Base-by-base conservation (phyloP, 2,888 invertebrate genomes). In the Hoplodrina ambigua region DNA sequence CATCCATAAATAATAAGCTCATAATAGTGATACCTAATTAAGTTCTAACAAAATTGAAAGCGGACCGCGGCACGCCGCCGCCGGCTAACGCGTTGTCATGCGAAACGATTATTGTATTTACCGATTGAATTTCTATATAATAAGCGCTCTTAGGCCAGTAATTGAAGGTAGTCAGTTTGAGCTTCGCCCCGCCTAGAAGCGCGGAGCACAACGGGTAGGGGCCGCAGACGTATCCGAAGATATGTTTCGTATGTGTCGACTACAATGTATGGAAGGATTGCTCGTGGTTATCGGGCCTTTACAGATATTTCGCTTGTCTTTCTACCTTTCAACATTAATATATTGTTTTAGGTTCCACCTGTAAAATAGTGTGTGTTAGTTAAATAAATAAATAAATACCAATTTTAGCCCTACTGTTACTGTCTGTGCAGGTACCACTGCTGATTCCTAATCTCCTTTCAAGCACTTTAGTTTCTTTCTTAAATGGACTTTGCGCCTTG, bases 101-200 rank as follows among this genome's bases (percentile, higher is more conserved):
- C 89, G 82, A 91, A 91, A 87, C 89, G 89, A 92, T 94, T 89
- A 92, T 91, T 90, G 88, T 93, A 92, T 91, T 94, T 92, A 94
- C 88, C 86, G 87, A 92, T 88, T 85, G 87, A 90, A 93, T 94
- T 93, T 93, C 92, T 91, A 91, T 87, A 90, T 94, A 94, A 94
- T 94, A 88, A 92, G 85, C 88, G 90, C 91, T 93, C 92, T 93
- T 90, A 85, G 86, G 81, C 69, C 80, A 78, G 75, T 94, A 94
- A 94, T 94, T 93, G 92, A 89, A 90, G 92, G 93, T 90, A 91
- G 89, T 91, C 90, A 87, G 77, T 83, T 84, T 79, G 82, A 88
- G 88, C 89, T 86, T 80, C 73, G 87, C 75, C 88, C 90, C 91
- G 90, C 91, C 92, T 85, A 73, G 69, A 61, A 54, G 63, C 53